Evolutionary conservation across 2,888 invertebrate species (phyloP).

Genomic region (Invenusta paracnida): DNA sequence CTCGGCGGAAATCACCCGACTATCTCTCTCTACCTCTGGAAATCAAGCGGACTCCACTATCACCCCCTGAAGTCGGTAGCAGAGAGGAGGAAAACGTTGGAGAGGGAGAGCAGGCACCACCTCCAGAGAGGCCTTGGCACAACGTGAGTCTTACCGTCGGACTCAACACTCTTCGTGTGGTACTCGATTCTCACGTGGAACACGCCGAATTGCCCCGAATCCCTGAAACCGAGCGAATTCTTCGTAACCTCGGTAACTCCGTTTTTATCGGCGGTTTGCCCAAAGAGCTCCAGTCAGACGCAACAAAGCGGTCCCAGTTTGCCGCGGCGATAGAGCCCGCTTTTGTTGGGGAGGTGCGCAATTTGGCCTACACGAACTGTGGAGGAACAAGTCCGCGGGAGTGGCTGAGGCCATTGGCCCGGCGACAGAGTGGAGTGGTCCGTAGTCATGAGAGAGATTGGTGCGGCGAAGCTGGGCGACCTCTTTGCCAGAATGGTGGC

Average conservation of each 20-base stretch:
- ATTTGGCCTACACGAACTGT: slow-evolving; percentile 14
- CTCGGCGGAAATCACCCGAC: neutral
- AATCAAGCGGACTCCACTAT: neutral
- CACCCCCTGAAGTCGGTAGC: no score
- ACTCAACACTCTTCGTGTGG: neutral
- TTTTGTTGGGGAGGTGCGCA: slow-evolving; percentile 32
- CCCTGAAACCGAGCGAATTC: neutral
- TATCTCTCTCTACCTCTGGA: neutral
- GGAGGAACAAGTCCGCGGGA: no score
- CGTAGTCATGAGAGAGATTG: neutral
- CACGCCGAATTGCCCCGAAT: neutral
- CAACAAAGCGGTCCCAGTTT: neutral
- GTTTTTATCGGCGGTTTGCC: slow-evolving; percentile 30
- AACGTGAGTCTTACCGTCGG: neutral
- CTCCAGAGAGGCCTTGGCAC: neutral
- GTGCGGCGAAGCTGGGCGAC: slow-evolving; percentile 50
- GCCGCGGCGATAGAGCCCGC: slow-evolving; percentile 11
- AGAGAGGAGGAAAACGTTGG: no score
- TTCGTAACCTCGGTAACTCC: neutral
- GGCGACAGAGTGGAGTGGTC: neutral
- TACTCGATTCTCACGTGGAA: neutral
- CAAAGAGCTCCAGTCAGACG: neutral
- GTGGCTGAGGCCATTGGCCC: neutral
- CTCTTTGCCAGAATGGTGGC: slow-evolving; percentile 86
- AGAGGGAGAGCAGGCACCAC: neutral